Percentiles rank a stretch among this genome's conserved stretches.
These are phyloP conservation scores for Numenius phaeopus DNA, from an alignment of 2,797 vertebrate genomes.

Conservation along the genomic window DNA sequence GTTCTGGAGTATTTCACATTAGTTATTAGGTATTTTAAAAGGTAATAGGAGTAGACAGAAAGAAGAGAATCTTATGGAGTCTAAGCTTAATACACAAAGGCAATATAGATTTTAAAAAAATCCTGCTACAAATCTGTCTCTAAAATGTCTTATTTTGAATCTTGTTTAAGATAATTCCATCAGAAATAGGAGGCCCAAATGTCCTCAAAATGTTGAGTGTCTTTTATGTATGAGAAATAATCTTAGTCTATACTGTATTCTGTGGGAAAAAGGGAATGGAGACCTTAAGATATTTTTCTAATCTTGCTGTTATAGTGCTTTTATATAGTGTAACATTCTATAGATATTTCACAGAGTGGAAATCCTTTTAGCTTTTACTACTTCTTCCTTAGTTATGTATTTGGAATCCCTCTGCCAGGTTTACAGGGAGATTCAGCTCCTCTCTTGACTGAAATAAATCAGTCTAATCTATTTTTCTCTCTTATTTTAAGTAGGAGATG, in stretches of 20 bases:
- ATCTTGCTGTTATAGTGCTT: neutral
- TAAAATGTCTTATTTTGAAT: neutral
- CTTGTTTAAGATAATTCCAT: constrained; percentile 13
- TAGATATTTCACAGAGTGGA: neutral
- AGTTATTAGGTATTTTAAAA: neutral
- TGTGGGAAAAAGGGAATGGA: neutral
- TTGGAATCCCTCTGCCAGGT: neutral
- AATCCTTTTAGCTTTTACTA: constrained; percentile 23
- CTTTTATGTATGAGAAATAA: neutral
- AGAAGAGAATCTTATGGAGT: neutral
- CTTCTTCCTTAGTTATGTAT: constrained; percentile 9
- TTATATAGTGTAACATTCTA: neutral
- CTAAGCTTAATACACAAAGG: neutral
- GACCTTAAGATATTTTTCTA: neutral
- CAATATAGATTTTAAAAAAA: neutral
- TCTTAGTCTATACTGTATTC: neutral
- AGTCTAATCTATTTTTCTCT: constrained; percentile 34
- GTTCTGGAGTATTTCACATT: neutral
- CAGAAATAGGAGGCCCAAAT: neutral
- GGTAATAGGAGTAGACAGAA: neutral
- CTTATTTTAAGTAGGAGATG: neutral
- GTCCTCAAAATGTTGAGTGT: neutral
- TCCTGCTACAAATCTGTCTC: neutral
- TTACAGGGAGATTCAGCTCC: neutral
- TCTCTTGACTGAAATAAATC: constrained; percentile 37